phyloP scores from a whole-genome alignment of 2,113 vertebrate genomes.

The Lamprologus sp. region DNA sequence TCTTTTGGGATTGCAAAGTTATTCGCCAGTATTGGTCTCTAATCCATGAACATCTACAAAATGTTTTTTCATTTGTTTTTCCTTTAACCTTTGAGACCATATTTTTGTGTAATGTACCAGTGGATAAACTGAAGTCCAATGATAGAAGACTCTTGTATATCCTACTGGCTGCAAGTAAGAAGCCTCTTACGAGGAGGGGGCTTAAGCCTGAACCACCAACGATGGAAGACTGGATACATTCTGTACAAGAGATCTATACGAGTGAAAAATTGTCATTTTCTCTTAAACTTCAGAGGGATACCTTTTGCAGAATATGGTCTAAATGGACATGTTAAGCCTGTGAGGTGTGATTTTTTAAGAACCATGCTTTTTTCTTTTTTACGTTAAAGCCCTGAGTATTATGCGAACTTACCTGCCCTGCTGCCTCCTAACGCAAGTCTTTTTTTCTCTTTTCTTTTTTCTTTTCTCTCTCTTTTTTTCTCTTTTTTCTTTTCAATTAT shows the following conservation, averaged over 20 bases:
- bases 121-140: neutral
- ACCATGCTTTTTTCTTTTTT: neutral
- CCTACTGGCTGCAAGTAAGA: neutral
- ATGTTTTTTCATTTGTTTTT: neutral
- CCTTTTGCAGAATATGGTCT: neutral
- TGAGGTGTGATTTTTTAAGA: neutral
- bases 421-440: neutral
- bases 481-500: neutral
- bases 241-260: neutral
- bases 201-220: neutral
- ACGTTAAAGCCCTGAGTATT: neutral
- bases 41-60: neutral
- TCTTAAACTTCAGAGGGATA: neutral
- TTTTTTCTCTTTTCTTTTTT: neutral
- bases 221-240: neutral
- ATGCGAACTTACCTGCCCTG: neutral
- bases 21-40: neutral
- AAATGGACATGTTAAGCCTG: neutral
- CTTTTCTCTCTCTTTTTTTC: neutral
- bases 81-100: neutral
- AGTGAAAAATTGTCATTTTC: neutral
- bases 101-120: neutral
- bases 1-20: neutral
- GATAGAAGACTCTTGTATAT: neutral
- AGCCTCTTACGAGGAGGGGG: rapidly evolving